Evolutionary conservation across 2,113 vertebrate species (phyloP), one percentile per base, ranked within the genome.

Genomic region (Sminthopsis crassicaudata): DNA sequence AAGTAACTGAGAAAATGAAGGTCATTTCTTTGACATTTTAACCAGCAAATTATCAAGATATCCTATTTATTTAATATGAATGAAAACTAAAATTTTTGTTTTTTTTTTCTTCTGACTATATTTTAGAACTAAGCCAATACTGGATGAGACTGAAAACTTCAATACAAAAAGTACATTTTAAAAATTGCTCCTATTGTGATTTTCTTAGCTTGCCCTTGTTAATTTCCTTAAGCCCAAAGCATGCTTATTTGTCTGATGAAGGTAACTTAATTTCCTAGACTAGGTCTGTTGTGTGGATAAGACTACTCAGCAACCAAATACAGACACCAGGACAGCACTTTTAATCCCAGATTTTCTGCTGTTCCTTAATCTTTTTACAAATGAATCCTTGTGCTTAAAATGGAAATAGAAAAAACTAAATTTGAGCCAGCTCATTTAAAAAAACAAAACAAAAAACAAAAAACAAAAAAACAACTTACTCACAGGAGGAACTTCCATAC

Each of bases 1-100:
- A 96, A 95, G 54, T 52, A 67, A 91, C 11, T 91, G 2, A 26
- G 57, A 94, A 7, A 90, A 48, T 60, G 90, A 95, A 90, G 89
- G 93, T 52, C 48, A 5, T 89, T 95, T 36, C 10, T 92, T 76
- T 92, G 84, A 57, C 16, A 84, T 52, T 12, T 91, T 91, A 96
- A 88, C 5, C 84, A 57, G 84, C 84, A 24, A 16, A 95, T n/a
- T 95, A 26, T 94, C 27, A 95, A 26, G 4, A 91, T 50, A 94
- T 52, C 19, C n/a, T 90, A 93, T 1, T 94, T 76, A 12, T 95
- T 95, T 91, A 60, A 90, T 84, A 53, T 30, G 1, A 93, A 88
- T 2, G 14, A 8, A 93, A 27, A 92, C 46, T 0, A n/a, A 23
- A 50, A 96, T 89, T 60, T 95, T 96, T 8, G 3, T 84, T 42